Evolutionary conservation across 2,797 vertebrate genomes (phyloP), one percentile per base, ranked within the genome.

Genomic region (Melanotaenia trifasciata): DNA sequence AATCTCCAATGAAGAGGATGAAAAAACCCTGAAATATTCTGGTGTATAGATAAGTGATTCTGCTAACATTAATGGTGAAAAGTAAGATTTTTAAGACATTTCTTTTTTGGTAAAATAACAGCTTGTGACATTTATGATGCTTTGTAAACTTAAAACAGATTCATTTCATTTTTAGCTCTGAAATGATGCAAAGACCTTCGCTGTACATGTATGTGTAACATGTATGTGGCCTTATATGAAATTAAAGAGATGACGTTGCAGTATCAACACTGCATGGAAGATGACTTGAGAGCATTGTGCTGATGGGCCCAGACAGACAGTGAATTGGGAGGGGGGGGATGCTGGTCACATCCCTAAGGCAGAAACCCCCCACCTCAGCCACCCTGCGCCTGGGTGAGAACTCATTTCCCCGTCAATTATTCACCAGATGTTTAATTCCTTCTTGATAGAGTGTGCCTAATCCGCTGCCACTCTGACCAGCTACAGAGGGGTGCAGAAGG

Each of bases 351-450:
- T 93, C 89, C 84, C 85, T 0, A n/a, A 79, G 83, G 79, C 81
- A 73, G 38, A 40, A 62, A 0, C 69, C 68, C 67, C 80, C 71
- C 70, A 18, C 79, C 77, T 67, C 64, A 22, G 67, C 76, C 80
- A 33, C 80, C 81, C 75, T 50, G 81, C 72, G 77, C 86, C 85
- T 70, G 85, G 85, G 74, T 86, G 89, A 93, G 91, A 94, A 93
- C 90, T 93, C 83, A 93, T 93, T 93, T 93, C 91, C 89, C 90
- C 70, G 84, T 91, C 92, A 94, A 94, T 94, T 93, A 94, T 94
- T 94, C 90, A 91, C 87, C 93, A 93, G 92, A 92, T 93, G 93
- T 94, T 94, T 94, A 94, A 94, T 94, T 93, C 90, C 87, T 85
- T 93, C 87, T 90, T 92, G 93, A 95, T 94, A 91, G 91, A 93